Evolutionary conservation across 2,797 vertebrate species (phyloP).

Genomic region (Caiman crocodilus): DNA sequence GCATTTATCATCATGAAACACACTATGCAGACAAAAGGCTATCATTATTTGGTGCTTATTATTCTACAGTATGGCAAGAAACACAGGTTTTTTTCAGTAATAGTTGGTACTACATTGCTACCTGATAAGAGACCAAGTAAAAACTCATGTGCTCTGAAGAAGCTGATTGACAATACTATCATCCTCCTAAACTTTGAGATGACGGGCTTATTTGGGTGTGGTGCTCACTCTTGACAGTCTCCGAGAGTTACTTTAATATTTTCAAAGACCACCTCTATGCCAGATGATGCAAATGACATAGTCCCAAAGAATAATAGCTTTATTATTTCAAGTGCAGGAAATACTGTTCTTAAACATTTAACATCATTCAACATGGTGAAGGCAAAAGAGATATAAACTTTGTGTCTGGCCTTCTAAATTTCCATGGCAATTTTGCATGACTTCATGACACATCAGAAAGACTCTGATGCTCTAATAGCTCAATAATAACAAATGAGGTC

Average conservation of each 20-base stretch:
- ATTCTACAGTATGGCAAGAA: not conserved
- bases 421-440: not conserved
- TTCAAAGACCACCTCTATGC: not conserved
- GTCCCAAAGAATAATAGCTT: too few species aligned
- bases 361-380: not conserved
- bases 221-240: not conserved
- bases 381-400: not conserved
- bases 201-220: not conserved
- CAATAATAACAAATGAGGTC: not conserved
- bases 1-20: slow-evolving; percentile 8
- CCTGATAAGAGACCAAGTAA: not conserved
- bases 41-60: not conserved
- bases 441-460: not conserved
- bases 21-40: accelerated
- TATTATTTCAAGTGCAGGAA: too few species aligned
- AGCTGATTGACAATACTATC: slow-evolving; percentile 16
- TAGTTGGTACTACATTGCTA: slow-evolving; percentile 9
- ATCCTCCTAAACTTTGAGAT: not conserved
- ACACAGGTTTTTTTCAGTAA: not conserved
- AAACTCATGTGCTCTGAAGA: not conserved
- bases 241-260: not conserved
- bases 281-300: not conserved
- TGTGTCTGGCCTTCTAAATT: not conserved
- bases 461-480: not conserved
- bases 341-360: not conserved